Evolutionary conservation across 1,140 invertebrate genomes (phyloP).

Genomic region (Meloidogyne hapla): DNA sequence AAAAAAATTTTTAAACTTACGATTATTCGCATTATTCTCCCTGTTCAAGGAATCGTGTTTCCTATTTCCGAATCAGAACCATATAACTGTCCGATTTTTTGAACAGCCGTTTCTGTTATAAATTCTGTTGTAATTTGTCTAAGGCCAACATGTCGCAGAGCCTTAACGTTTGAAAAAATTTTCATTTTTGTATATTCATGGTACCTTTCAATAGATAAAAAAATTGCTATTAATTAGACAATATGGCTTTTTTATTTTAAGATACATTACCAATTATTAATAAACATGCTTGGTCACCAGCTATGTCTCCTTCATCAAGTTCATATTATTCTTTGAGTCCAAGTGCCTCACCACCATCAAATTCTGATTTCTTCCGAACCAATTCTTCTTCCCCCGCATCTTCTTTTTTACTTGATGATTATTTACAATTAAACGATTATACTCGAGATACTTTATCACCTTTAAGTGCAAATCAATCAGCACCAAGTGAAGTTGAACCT

Average conservation of each 20-base stretch:
- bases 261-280: too few relatives aligned
- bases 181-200: too few relatives aligned
- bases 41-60: too few relatives aligned
- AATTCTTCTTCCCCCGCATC: neutral
- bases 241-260: neutral
- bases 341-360: neutral
- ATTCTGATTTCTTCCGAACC: neutral
- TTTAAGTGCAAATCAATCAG: neutral
- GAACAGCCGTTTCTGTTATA: too few relatives aligned
- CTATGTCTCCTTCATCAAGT: neutral
- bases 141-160: too few relatives aligned
- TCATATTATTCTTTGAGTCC: neutral
- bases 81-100: too few relatives aligned
- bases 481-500: neutral
- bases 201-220: too few relatives aligned
- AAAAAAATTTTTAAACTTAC: neutral
- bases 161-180: too few relatives aligned
- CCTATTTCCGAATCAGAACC: too few relatives aligned
- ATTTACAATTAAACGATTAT: neutral
- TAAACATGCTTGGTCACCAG: neutral
- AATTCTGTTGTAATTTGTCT: too few relatives aligned
- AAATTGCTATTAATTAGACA: too few relatives aligned
- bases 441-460: neutral
- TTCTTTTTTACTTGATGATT: conserved; percentile 13
- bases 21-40: too few relatives aligned